phyloP scores from a whole-genome alignment of 2,888 invertebrate genomes.

The Pristionchus mayeri region DNA sequence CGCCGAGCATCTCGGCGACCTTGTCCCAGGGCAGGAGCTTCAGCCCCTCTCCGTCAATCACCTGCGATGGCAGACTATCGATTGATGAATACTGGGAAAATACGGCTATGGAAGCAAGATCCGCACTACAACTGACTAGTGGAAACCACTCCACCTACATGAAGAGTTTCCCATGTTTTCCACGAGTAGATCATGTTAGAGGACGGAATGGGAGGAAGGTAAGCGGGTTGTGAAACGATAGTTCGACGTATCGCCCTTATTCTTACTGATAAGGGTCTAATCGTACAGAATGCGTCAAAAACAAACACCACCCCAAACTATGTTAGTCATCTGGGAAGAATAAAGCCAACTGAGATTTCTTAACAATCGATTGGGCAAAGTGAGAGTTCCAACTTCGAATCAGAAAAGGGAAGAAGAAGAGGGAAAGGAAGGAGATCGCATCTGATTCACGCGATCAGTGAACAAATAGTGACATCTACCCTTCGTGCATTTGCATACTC shows the following conservation, averaged over 20 bases:
- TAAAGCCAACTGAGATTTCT: background rate
- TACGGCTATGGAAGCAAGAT: no score
- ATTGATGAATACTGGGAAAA: background rate
- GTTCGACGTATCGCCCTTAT: background rate
- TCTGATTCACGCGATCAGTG: background rate
- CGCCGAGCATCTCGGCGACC: slow-evolving; percentile 48
- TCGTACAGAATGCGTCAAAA: background rate
- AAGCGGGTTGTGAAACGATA: background rate
- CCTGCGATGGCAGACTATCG: slow-evolving; percentile 28
- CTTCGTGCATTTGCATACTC: slow-evolving; percentile 1
- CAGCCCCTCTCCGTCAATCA: slow-evolving; percentile 68
- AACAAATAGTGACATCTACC: background rate
- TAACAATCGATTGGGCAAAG: background rate
- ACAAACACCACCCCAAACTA: background rate
- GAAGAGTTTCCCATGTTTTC: background rate
- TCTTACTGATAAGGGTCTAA: background rate
- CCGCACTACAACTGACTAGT: background rate
- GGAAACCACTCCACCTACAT: no score
- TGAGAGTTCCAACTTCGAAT: background rate
- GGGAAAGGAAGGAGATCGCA: background rate
- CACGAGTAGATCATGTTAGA: background rate
- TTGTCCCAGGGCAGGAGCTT: slow-evolving; percentile 65
- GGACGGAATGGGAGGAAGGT: slow-evolving; percentile 4
- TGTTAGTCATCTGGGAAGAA: background rate
- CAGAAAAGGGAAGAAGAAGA: background rate